A percentile compares a stretch with the other conserved stretches of the same genome.
These are phyloP conservation scores for Dolichopus griseipennis DNA, from an alignment of 2,888 invertebrate genomes.

Conservation along the genomic window DNA sequence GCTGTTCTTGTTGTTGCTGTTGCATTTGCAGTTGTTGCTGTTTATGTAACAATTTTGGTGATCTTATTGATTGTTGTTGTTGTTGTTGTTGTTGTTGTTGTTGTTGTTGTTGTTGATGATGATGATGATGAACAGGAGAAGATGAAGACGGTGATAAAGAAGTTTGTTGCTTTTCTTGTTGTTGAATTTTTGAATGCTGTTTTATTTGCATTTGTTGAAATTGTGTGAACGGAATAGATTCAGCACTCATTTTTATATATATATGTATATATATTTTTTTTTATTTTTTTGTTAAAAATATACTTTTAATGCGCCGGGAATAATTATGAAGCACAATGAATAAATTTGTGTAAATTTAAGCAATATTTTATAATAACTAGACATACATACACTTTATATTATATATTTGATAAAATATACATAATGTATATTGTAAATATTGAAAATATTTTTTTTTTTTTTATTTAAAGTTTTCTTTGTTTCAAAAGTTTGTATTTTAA, in stretches of 20 bases:
- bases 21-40: not conserved
- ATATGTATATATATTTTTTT: not conserved
- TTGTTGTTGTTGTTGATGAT: not conserved
- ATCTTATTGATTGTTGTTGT: slow-evolving; percentile 11
- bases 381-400: too few species aligned
- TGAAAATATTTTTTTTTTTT: too few species aligned
- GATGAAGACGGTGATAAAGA: not conserved
- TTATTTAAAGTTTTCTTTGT: too few species aligned
- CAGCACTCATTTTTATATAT: not conserved
- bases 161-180: slow-evolving; percentile 12
- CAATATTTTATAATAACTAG: too few species aligned
- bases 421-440: too few species aligned
- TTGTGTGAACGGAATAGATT: not conserved
- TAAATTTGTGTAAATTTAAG: too few species aligned
- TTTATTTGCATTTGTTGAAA: slow-evolving; percentile 11
- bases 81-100: not conserved
- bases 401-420: too few species aligned
- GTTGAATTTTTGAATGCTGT: slow-evolving; percentile 12
- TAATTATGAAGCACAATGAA: too few species aligned
- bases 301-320: too few species aligned
- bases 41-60: not conserved
- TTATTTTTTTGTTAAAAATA: not conserved
- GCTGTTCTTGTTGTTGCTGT: not conserved
- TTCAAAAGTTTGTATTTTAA: too few species aligned
- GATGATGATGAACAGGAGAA: not conserved